phyloP scores from a whole-genome alignment of 2,113 vertebrate genomes.

The Hippocampus abdominalis region DNA sequence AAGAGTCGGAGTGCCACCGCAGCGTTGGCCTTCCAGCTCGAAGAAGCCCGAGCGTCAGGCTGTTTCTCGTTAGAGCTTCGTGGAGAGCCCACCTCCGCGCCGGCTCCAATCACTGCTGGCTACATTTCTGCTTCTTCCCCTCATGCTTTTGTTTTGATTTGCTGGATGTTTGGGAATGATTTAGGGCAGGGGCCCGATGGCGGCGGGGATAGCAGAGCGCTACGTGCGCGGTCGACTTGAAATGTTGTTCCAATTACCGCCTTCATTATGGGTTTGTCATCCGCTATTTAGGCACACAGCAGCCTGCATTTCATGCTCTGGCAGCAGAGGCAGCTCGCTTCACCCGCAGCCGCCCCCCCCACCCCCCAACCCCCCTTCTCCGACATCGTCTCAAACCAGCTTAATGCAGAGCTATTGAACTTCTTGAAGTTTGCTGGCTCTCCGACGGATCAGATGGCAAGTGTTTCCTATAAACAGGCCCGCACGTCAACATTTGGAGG shows the following conservation, averaged over 20 bases:
- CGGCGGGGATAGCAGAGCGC: conserved; percentile 58
- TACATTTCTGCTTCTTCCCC: conserved; percentile 57
- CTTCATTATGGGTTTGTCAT: conserved; percentile 70
- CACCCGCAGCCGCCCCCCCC: neutral
- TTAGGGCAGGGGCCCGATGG: conserved; percentile 62
- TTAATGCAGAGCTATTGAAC: conserved; percentile 14
- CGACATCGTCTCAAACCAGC: conserved; percentile 43
- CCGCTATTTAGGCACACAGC: conserved; percentile 50
- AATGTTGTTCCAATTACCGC: conserved; percentile 76
- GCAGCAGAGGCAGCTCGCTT: conserved; percentile 50
- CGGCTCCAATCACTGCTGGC: conserved; percentile 65
- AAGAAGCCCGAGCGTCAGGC: conserved; percentile 43
- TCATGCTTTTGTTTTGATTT: conserved; percentile 69
- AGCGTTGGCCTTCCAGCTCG: conserved; percentile 20
- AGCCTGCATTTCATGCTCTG: conserved; percentile 63
- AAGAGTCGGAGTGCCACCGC: conserved; percentile 32
- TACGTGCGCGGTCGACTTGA: conserved; percentile 52
- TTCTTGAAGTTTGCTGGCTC: no score
- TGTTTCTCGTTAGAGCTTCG: conserved; percentile 56
- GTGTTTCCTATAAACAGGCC: neutral
- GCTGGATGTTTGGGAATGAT: conserved; percentile 72
- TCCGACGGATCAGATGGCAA: neutral
- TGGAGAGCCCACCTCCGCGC: conserved; percentile 44
- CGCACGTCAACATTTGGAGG: no score
- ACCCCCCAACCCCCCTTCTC: no score